phyloP scores from a whole-genome alignment of 2,888 invertebrate species.

The Philhelius pedissequus region DNA sequence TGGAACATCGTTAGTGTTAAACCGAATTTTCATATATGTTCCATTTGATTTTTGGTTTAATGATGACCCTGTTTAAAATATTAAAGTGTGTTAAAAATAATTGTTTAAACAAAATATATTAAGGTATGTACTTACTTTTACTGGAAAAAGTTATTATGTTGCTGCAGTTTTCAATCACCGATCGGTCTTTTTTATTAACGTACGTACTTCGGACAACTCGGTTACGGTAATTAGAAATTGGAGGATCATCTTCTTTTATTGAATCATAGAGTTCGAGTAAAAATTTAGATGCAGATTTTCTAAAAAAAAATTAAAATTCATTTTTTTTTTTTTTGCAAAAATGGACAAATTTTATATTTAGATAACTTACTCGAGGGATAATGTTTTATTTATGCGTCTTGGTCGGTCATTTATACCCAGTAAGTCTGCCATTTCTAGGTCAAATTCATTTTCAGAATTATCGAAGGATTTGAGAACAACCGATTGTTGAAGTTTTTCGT shows the following conservation, averaged over 20 bases:
- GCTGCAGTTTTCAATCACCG: conserved; percentile 92
- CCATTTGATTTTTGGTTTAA: neutral
- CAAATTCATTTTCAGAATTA: conserved; percentile 29
- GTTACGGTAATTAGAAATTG: conserved; percentile 65
- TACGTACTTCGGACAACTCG: conserved; percentile 80
- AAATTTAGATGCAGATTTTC: conserved; percentile 86
- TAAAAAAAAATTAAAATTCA: conserved; percentile 73
- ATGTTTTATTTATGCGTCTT: conserved; percentile 79
- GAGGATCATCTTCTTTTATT: conserved; percentile 79
- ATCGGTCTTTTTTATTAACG: conserved; percentile 87
- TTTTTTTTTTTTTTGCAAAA: too few species aligned
- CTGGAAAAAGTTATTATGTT: conserved; percentile 96
- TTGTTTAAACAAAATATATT: neutral
- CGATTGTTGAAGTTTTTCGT: conserved; percentile 45
- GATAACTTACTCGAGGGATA: conserved; percentile 71
- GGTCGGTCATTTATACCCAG: conserved; percentile 91
- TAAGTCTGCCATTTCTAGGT: conserved; percentile 86
- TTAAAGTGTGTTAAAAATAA: neutral
- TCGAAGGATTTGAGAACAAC: conserved; percentile 33
- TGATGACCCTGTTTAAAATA: neutral
- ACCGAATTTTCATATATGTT: conserved; percentile 83
- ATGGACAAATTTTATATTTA: too few species aligned
- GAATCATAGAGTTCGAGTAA: conserved; percentile 92
- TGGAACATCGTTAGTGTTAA: conserved; percentile 93
- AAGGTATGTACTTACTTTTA: conserved; percentile 82